A percentile compares a stretch with the other conserved stretches of the same genome.
These are phyloP conservation scores for Vannuccia rotundouncinata DNA, from an alignment of 2,888 invertebrate species.

Conservation along the genomic window DNA sequence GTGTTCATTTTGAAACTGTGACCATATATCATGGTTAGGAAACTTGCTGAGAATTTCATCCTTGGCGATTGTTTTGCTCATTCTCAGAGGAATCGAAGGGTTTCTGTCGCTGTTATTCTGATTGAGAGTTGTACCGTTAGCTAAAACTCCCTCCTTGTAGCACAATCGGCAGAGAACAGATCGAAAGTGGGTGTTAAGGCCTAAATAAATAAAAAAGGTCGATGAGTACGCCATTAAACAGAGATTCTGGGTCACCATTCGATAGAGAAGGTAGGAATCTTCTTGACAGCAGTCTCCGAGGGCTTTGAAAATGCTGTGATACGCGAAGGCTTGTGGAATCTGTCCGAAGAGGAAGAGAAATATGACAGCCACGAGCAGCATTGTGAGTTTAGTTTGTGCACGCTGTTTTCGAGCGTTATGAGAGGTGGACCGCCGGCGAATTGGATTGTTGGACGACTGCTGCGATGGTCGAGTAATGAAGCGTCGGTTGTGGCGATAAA, in stretches of 20 bases:
- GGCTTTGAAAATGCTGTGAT: conserved; percentile 22
- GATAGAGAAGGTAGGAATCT: conserved; percentile 2
- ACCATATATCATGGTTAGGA: no score
- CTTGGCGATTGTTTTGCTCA: no score
- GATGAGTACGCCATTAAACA: conserved; percentile 12
- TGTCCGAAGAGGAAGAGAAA: conserved; percentile 34
- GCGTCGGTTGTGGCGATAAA: conserved; percentile 22
- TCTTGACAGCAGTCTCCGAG: neutral
- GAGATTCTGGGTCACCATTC: conserved; percentile 10
- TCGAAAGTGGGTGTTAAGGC: conserved; percentile 35
- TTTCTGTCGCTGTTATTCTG: neutral
- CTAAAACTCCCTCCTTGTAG: neutral
- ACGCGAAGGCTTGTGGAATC: conserved; percentile 34
- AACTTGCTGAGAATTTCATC: no score
- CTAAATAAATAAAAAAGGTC: conserved; percentile 34
- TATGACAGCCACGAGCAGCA: conserved; percentile 30
- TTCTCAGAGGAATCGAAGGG: no score
- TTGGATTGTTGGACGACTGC: neutral
- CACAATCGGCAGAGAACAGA: neutral
- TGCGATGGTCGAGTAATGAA: conserved; percentile 1
- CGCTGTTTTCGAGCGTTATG: conserved; percentile 24
- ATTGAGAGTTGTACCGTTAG: neutral
- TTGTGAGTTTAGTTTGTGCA: conserved; percentile 32
- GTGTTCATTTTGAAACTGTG: no score
- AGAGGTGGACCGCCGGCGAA: neutral